Evolutionary conservation across 1,140 invertebrate species (phyloP), one percentile per base, ranked within the genome.

Genomic region (Teleopsis dalmanni): DNA sequence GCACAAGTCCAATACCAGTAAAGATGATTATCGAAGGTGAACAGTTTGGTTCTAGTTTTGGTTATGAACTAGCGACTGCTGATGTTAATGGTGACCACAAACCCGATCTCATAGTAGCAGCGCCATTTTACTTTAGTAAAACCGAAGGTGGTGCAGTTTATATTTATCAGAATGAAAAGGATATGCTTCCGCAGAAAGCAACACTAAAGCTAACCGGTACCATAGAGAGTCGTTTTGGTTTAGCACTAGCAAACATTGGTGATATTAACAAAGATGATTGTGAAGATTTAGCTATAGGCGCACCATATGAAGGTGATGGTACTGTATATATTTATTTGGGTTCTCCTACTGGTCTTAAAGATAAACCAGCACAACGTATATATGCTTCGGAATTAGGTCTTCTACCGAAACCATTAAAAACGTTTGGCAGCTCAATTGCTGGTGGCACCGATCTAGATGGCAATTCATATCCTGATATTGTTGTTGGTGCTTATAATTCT

Each of bases 231-330:
- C 81, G 88, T 51, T 95, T 93, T 71, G 91, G 91, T 5, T 83
- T 93, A 54, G 78, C 93, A 0, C 74, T 97, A 48, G 80, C 91
- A 3, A 86, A 85, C 62, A 71, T 91, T 19, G 90, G 91, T 26
- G 93, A 97, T 70, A 75, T 97, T 8, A 95, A 97, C 65, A 88
- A 87, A 71, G 93, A 96, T 70, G 83, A 84, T 1, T 91, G 81
- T 62, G 85, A 88, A 57, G 93, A 96, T 68, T 73, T 96, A 37
- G 91, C 90, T 0, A 81, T 96, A 45, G 93, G 93, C 14, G 91
- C 92, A 19, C 93, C 92, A 0, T 95, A 94, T 65, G 91, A 94
- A 71, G 82, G 79, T 3, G 76, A 81, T 54, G 88, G 87, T 14
- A 86, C 83, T 3, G 83, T 96, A 35, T 95, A 92, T 61, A 88